Base-by-base conservation (phyloP, 2,113 vertebrate genomes). In the Hippocampus barbouri region DNA sequence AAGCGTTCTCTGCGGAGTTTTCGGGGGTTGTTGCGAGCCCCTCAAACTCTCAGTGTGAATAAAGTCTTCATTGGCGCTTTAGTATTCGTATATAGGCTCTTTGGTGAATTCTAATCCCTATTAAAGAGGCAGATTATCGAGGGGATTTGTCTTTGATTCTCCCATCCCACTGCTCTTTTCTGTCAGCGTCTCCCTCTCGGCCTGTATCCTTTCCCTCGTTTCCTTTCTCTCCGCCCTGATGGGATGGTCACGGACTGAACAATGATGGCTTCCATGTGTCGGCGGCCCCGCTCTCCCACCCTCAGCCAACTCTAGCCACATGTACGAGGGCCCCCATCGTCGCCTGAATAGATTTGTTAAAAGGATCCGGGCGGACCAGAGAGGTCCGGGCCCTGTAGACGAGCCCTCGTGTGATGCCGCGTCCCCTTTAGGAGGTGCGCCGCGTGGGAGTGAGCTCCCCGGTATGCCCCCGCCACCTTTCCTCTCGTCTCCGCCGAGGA, bases 311-410 rank as follows among this genome's bases (percentile, higher is more conserved):
- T 83, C 77, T 51, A 79, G 68, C 83, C 81, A 84, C 90, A 88
- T 91, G 90, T 90, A 86, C 87, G 79, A 87, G 90, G 83, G 84
- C 82, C 88, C 82, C 82, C 70, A 80, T 61, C 34, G 86, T 88
- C 30, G n/a, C 82, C 89, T 95, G 95, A 96, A 97, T 94, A 92
- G 95, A 95, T 94, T 96, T 94, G 95, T 96, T 94, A 94, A 96
- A 92, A 85, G 89, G 92, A 93, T 87, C 89, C 89, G 90, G 89
- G 21, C 91, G 93, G 94, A 94, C 94, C 92, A 92, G 92, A 93
- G 90, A 91, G 91, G 89, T 89, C 85, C 81, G 82, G 92, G 91
- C 91, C 90, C 87, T 78, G 79, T 88, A 93, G 92, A 87, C 38
- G 84, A 90, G 92, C 91, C 92, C 93, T 94, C 92, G 87, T 89